phyloP scores from a whole-genome alignment of 2,113 vertebrate genomes.

The Oreotrochilus melanogaster region DNA sequence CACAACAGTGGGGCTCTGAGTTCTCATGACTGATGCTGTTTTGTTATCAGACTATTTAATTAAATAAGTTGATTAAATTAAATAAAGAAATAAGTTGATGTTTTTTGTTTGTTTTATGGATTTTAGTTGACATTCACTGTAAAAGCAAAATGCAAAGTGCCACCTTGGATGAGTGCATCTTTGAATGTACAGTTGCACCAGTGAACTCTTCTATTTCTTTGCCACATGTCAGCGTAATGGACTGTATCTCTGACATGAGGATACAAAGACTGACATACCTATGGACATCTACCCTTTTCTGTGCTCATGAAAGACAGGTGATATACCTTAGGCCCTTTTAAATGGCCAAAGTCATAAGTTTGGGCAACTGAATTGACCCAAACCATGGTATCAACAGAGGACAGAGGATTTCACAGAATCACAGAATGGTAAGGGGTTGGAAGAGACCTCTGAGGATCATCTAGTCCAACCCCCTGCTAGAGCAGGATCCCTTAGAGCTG shows the following conservation, averaged over 20 bases:
- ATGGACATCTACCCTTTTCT: not conserved
- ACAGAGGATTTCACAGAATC: not conserved
- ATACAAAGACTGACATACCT: not conserved
- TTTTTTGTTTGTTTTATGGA: too few species aligned
- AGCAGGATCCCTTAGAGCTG: too few species aligned
- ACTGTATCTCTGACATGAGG: not conserved
- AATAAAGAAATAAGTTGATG: not conserved
- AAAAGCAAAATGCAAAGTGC: not conserved
- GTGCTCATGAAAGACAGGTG: not conserved
- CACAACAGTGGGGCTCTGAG: not conserved
- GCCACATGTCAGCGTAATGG: not conserved
- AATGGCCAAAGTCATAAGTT: not conserved
- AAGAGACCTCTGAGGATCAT: too few species aligned
- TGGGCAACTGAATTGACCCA: not conserved
- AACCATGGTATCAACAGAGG: accelerated
- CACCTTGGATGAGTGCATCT: not conserved
- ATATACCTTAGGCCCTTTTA: not conserved
- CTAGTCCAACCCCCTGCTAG: too few species aligned
- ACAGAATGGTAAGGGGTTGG: too few species aligned
- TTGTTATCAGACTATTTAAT: not conserved
- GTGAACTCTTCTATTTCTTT: not conserved
- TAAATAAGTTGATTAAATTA: not conserved
- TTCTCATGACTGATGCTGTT: not conserved
- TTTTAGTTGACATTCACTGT: not conserved
- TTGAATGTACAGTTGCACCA: not conserved